These are phyloP conservation scores for Mesodorylaimus sp. DNA, from an alignment of 2,888 invertebrate species.

Conservation along the genomic window DNA sequence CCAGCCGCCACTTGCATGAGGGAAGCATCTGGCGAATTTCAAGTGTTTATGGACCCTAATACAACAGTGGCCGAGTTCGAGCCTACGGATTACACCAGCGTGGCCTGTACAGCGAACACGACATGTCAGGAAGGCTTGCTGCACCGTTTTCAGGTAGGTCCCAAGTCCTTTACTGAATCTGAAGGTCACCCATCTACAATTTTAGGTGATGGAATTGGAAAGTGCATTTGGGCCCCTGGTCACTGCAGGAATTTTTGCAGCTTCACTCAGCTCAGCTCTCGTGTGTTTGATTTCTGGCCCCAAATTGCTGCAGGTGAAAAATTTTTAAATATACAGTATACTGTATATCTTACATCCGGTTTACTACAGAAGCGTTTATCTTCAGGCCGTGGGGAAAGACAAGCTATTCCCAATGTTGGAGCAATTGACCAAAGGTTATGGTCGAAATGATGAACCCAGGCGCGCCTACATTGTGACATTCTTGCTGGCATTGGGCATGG, in stretches of 20 bases:
- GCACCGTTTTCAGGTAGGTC: not conserved
- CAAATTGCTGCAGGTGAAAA: constrained; percentile 12
- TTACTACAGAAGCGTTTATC: too few species aligned
- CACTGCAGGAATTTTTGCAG: constrained; percentile 13
- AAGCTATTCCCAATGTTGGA: constrained; percentile 71
- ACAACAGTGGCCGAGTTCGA: too few species aligned
- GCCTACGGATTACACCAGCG: too few species aligned
- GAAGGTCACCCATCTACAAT: constrained; percentile 19
- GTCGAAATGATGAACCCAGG: constrained; percentile 43
- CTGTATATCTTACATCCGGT: too few species aligned
- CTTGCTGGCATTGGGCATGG: constrained; percentile 59
- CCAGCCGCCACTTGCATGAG: constrained; percentile 49
- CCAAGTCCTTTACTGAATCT: not conserved
- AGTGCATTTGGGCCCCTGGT: constrained; percentile 12
- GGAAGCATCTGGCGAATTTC: constrained; percentile 17
- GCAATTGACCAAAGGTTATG: constrained; percentile 57
- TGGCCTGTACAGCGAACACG: not conserved
- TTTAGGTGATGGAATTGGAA: constrained; percentile 10
- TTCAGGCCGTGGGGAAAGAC: constrained; percentile 66
- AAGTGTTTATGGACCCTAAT: too few species aligned
- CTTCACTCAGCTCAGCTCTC: constrained; percentile 13
- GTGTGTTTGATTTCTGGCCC: constrained; percentile 13
- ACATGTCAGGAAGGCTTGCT: not conserved
- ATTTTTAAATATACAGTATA: too few species aligned
- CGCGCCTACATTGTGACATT: constrained; percentile 81